phyloP scores from a whole-genome alignment of 2,888 invertebrate species.

The Netelia melanura region DNA sequence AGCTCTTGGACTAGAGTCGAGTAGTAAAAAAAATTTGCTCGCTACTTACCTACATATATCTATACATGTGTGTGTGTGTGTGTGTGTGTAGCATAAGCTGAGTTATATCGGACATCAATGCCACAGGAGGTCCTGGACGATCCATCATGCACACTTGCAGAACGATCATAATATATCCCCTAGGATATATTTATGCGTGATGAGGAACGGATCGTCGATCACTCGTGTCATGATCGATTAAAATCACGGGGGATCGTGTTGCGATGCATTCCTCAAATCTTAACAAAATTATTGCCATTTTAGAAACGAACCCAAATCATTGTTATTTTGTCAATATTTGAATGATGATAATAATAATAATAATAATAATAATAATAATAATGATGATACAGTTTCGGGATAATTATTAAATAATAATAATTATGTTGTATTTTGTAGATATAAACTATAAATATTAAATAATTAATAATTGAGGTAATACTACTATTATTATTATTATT shows the following conservation, averaged over 20 bases:
- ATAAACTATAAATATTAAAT: no score
- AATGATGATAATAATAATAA: neutral
- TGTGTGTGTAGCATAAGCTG: neutral
- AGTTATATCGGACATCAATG: conserved; percentile 39
- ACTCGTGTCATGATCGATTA: conserved; percentile 14
- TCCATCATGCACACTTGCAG: conserved; percentile 50
- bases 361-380: neutral
- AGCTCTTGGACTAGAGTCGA: conserved; percentile 32
- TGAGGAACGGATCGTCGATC: conserved; percentile 40
- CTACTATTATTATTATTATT: neutral
- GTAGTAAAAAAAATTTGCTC: neutral
- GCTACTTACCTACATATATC: neutral
- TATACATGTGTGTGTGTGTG: neutral
- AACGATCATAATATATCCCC: conserved; percentile 31
- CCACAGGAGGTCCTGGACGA: conserved; percentile 46
- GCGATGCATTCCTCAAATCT: neutral
- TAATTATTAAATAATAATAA: neutral
- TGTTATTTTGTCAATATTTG: neutral
- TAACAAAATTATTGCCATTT: conserved; percentile 16
- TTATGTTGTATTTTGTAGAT: no score
- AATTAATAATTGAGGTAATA: no score
- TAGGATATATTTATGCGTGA: conserved; percentile 15
- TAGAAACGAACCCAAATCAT: neutral
- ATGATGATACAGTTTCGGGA: no score
- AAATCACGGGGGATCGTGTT: neutral